Base-by-base conservation (phyloP, 2,797 vertebrate genomes). In the Podarcis lilfordi region DNA sequence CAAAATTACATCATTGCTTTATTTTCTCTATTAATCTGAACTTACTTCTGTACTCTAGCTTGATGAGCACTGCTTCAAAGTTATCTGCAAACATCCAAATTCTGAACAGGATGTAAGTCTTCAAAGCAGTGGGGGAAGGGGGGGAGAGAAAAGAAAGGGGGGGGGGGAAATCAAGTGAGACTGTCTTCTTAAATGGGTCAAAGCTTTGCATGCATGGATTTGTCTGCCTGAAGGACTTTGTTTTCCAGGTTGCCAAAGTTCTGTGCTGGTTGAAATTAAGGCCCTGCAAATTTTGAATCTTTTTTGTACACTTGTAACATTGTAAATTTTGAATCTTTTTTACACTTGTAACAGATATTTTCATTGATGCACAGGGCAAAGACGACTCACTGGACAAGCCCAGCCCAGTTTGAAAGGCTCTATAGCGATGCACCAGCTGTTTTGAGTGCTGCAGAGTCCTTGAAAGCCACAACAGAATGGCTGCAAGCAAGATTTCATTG, bases 351-450 rank as follows among this genome's bases (percentile, higher is more conserved):
- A 61, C 13, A 45, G 29, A n/a, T 15, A 45, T 23, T 35, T 81
- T 66, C 64, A 55, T 40, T 59, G 3, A 71, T 13, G 7, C 8
- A 8, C 13, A 32, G 74, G 19, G 1, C 75, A 37, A 37, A 40
- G 11, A 75, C 17, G 59, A 81, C n/a, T 40, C 7, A 11, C 71
- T n/a, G 13, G 69, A 71, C 45, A 72, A 68, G 59, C 50, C 32
- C 77, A 9, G 50, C 3, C 64, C 4, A 45, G 19, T 32, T 43
- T 40, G 55, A 80, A 84, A 80, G 35, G 19, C 17, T 27, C 35
- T n/a, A 15, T 9, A 74, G 84, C 43, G 74, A 85, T 10, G 76
- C 59, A 81, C 77, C 89, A 90, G 89, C 89, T 87, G 86, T 87
- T 64, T 84, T 84, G 64, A 59, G 59, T 40, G 23, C 40, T 61